Evolutionary conservation across 2,113 vertebrate species (phyloP).

Genomic region (Opisthocomus hoazin): DNA sequence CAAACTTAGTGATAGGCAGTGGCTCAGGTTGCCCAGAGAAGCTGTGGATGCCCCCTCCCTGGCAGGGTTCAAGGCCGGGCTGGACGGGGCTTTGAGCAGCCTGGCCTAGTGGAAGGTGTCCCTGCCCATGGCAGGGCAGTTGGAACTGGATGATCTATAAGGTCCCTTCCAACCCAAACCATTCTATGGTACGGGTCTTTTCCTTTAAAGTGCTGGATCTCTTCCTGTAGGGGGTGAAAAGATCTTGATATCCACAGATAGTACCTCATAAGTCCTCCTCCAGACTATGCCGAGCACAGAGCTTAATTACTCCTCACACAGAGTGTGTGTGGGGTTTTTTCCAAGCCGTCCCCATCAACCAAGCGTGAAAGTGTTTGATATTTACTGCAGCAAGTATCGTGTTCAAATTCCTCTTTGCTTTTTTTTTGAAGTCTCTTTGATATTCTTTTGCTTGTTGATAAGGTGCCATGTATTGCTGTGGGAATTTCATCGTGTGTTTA

Average conservation of each 20-base stretch:
- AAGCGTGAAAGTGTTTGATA: background rate
- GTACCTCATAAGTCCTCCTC: background rate
- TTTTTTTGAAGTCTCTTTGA: background rate
- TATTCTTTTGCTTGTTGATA: background rate
- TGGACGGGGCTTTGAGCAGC: no score
- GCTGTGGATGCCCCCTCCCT: no score
- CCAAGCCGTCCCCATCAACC: rapidly evolving
- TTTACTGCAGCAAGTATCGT: background rate
- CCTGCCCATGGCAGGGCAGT: no score
- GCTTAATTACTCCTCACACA: background rate
- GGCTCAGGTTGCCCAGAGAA: no score
- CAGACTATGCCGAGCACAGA: background rate
- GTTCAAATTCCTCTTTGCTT: background rate
- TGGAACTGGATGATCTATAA: no score
- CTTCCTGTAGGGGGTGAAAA: background rate
- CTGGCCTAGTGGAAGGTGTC: no score
- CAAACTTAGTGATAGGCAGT: background rate
- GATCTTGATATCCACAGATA: background rate
- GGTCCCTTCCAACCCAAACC: no score
- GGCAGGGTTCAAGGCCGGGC: no score
- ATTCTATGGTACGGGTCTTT: background rate
- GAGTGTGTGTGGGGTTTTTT: background rate
- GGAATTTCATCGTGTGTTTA: background rate
- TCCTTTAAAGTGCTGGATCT: background rate
- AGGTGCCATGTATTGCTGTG: background rate